Evolutionary conservation across 2,113 vertebrate genomes (phyloP), one percentile per base, ranked within the genome.

Genomic region (Misgurnus anguillicaudatus): DNA sequence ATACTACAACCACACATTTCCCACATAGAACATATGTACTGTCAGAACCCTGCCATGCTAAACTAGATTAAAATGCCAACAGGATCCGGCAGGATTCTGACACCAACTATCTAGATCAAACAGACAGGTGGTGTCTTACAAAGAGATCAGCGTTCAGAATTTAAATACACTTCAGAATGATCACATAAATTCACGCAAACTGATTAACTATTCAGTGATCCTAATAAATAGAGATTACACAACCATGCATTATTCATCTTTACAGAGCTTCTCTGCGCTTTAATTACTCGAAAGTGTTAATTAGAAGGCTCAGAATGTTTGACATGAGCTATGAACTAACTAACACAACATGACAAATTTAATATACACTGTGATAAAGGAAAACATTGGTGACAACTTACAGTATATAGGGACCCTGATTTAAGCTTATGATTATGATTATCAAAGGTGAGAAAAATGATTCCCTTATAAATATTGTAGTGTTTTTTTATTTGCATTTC

Each of bases 221-320:
- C 77, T 83, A 85, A 87, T 86, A 78, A 70, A 79, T 63, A 66
- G 75, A 69, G 69, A 76, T 85, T 85, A 87, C 80, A 87, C 80
- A 81, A 80, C 73, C 69, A 86, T 82, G 66, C 85, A 87, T 84
- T 75, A 73, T 71, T 72, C 74, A 62, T 75, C 66, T 64, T 77
- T 63, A 71, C 53, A 31, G 47, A 79, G 67, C 61, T 77, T 83
- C 67, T 77, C 55, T 31, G 60, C 74, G 75, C 62, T 80, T 80
- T 79, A 79, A 83, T 79, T 77, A 77, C 66, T 47, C 69, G 19
- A 72, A 77, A 73, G 38, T 66, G 62, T 77, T 80, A 63, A 77
- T 73, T 67, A 67, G 62, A 77, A 75, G 61, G 41, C 42, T 57
- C 77, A 36, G 42, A 62, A 75, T 62, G 55, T 75, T 75, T 75